phyloP scores from a whole-genome alignment of 2,113 vertebrate species.

The Caranx ignobilis region DNA sequence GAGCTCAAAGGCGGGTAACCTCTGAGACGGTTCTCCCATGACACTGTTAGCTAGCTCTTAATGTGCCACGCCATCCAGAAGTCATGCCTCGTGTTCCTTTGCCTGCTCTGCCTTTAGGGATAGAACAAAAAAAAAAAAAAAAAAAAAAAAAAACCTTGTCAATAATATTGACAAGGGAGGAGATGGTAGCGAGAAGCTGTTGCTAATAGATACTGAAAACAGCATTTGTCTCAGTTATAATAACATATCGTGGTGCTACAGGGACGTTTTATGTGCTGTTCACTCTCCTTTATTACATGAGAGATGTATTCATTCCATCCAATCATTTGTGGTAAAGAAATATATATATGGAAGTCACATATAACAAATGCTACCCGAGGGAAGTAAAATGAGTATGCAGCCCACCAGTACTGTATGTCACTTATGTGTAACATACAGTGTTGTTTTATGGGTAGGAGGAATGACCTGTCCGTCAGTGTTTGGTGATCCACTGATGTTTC shows the following conservation, averaged over 20 bases:
- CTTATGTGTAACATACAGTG: background rate
- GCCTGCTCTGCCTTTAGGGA: constrained; percentile 18
- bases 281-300: background rate
- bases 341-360: constrained; percentile 22
- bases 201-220: background rate
- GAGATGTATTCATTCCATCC: constrained; percentile 14
- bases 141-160: constrained; percentile 19
- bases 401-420: background rate
- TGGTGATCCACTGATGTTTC: background rate
- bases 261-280: background rate
- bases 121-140: constrained; percentile 33
- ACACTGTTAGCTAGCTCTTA: constrained; percentile 19
- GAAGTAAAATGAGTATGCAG: background rate
- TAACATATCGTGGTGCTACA: background rate
- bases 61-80: constrained; percentile 26
- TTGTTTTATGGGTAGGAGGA: background rate
- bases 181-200: constrained; percentile 9
- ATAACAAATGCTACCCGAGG: background rate
- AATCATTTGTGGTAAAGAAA: constrained; percentile 2
- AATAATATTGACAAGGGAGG: constrained; percentile 19
- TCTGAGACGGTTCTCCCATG: constrained; percentile 36
- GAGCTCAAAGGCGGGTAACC: constrained; percentile 58
- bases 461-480: background rate
- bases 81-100: constrained; percentile 29
- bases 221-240: constrained; percentile 4